These are phyloP conservation scores for Apis cerana DNA, from an alignment of 1,140 invertebrate species.

Conservation along the genomic window DNA sequence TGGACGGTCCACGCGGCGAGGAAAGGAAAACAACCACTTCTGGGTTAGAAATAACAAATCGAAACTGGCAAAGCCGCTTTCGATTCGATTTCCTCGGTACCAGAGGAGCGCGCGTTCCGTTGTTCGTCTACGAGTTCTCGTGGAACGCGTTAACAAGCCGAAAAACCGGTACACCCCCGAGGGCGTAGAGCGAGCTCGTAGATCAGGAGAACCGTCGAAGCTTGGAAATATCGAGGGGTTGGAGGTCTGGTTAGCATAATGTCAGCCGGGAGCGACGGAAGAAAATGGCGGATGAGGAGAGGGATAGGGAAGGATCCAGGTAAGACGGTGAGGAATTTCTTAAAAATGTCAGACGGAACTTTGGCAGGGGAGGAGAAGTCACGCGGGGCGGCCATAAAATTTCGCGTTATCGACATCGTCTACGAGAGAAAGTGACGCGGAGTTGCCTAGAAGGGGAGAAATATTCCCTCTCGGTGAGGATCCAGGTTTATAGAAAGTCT, in stretches of 20 bases:
- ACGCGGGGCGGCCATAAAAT: constrained; percentile 55
- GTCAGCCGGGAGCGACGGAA: constrained; percentile 66
- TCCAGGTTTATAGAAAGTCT: constrained; percentile 17
- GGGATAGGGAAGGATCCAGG: background rate
- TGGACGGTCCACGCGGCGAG: background rate
- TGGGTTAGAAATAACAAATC: constrained; percentile 29
- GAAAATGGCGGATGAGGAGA: constrained; percentile 33
- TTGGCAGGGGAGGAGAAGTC: constrained; percentile 41
- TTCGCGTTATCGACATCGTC: constrained; percentile 58
- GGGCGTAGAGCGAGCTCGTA: constrained; percentile 63
- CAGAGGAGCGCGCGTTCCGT: constrained; percentile 1
- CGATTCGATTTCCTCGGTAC: constrained; percentile 18
- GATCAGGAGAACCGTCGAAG: constrained; percentile 69
- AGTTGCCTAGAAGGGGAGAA: constrained; percentile 36
- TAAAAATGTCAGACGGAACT: constrained; percentile 75
- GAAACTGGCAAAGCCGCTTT: constrained; percentile 17
- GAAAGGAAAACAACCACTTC: background rate
- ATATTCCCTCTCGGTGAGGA: constrained; percentile 42
- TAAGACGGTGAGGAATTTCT: constrained; percentile 72
- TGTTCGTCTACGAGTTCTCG: constrained; percentile 1
- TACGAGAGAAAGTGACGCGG: background rate
- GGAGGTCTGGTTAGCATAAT: constrained; percentile 77
- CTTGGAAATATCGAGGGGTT: constrained; percentile 72
- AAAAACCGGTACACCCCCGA: background rate
- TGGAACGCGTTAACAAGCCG: constrained; percentile 41